These are phyloP conservation scores for Onychomys arenicola DNA, from an alignment of 2,797 vertebrate genomes.

Conservation along the genomic window DNA sequence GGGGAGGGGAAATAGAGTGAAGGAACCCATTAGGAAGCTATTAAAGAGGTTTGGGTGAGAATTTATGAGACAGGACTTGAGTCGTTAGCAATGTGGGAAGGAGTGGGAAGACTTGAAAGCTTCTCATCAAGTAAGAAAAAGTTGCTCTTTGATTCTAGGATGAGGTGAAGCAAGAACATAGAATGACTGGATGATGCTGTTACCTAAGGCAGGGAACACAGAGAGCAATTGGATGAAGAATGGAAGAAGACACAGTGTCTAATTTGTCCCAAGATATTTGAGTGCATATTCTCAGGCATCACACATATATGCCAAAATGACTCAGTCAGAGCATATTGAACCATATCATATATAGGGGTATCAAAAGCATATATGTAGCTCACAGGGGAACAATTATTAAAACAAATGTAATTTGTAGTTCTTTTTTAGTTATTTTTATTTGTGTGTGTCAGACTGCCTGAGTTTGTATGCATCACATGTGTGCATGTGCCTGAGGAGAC, in stretches of 20 bases:
- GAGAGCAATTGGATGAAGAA: not conserved
- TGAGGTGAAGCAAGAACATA: slow-evolving; percentile 23
- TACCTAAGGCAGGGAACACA: not conserved
- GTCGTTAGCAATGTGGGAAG: slow-evolving; percentile 16
- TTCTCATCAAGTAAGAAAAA: slow-evolving; percentile 54
- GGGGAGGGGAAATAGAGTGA: slow-evolving; percentile 42
- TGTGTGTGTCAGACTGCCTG: not conserved
- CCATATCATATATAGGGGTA: not conserved
- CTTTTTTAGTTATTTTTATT: not conserved
- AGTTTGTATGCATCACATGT: not conserved
- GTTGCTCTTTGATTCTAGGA: slow-evolving; percentile 41
- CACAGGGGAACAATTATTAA: slow-evolving; percentile 11
- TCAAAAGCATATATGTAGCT: not conserved
- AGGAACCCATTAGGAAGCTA: slow-evolving; percentile 74
- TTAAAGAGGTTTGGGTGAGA: slow-evolving; percentile 72
- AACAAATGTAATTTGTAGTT: slow-evolving; percentile 21
- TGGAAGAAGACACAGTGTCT: not conserved
- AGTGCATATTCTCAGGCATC: not conserved
- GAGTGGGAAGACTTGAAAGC: slow-evolving; percentile 48
- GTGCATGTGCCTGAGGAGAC: not conserved
- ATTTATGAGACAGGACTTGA: slow-evolving; percentile 63
- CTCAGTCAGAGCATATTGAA: not conserved
- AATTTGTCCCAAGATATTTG: slow-evolving; percentile 43
- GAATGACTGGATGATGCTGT: slow-evolving; percentile 38
- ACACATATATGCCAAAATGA: not conserved